Base-by-base conservation (phyloP, 2,888 invertebrate genomes). In the Deilephila porcellus region DNA sequence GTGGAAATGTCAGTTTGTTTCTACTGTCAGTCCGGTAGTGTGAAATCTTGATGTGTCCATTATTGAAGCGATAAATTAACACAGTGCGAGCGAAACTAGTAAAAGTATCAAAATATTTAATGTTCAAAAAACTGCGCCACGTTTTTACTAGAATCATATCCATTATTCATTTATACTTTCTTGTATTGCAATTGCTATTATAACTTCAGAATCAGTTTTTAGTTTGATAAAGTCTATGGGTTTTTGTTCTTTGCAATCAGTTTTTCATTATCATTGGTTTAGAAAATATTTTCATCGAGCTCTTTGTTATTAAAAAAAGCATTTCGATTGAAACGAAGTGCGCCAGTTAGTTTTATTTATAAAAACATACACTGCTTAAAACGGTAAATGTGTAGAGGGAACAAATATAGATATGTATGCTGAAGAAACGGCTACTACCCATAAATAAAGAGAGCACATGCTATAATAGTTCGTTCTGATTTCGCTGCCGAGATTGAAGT, bases 151-250 rank as follows among this genome's bases (percentile, higher is more conserved):
- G 80, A 75, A n/a, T 56, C n/a, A 76, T 77, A 85, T 88, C 82
- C 87, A 88, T 89, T 87, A 90, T 90, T 89, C 88, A 88, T 84
- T 78, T 76, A 81, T 79, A 81, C 86, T 86, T 88, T 90, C 89
- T 88, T 88, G 81, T 67, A 45, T 64, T 4, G 20, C 37, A 37
- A 20, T 20, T 56, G 4, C 56, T 56, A 19, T 45, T 25, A 52
- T 25, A 17, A 11, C 25, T 34, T 19, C 32, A 67, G 20, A 64
- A 20, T 67, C 64, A 45, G 45, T 67, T 67, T 45, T 17, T 67
- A 20, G 45, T 45, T 67, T 45, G 20, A 67, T 45, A 52, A 45
- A 7, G 45, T 25, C 34, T 63, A 7, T 19, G 1, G 2, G 0
- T 34, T 63, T 34, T 67, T 45, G 37, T 25, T 14, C 14, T 6